These are phyloP conservation scores for Drosophila pandora DNA, from an alignment of 1,140 invertebrate genomes.

Conservation along the genomic window DNA sequence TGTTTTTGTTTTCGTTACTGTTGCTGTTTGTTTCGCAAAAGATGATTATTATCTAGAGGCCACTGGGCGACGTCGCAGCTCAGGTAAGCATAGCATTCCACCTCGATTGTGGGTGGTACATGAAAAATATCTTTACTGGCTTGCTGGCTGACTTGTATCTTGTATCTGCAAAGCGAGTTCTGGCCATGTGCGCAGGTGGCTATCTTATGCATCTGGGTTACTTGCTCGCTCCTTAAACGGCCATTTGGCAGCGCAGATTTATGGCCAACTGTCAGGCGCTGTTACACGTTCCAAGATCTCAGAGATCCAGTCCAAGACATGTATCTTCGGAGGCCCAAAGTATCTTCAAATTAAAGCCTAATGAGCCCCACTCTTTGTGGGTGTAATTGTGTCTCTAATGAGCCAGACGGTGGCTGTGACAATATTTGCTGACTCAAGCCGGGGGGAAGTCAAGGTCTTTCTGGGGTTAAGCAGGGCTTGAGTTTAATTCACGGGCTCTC, in stretches of 20 bases:
- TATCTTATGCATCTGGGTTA: constrained; percentile 70
- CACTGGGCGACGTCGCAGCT: constrained; percentile 82
- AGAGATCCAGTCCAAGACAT: background rate
- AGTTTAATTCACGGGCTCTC: constrained; percentile 11
- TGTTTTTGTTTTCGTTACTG: constrained; percentile 42
- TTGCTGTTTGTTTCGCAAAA: constrained; percentile 56
- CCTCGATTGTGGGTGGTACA: constrained; percentile 25
- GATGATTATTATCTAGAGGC: constrained; percentile 83
- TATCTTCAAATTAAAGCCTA: constrained; percentile 69
- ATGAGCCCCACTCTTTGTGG: constrained; percentile 50
- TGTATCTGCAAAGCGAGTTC: constrained; percentile 45
- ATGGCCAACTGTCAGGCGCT: constrained; percentile 34
- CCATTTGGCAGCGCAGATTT: constrained; percentile 56
- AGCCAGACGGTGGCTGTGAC: constrained; percentile 25
- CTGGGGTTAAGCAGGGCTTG: constrained; percentile 25
- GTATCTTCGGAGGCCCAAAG: constrained; percentile 36
- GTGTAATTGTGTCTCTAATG: constrained; percentile 49
- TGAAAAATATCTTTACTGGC: background rate
- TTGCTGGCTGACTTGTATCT: constrained; percentile 16
- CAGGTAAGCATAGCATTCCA: constrained; percentile 79
- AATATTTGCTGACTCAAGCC: constrained; percentile 16
- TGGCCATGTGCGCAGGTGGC: constrained; percentile 74
- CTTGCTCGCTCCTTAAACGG: constrained; percentile 76
- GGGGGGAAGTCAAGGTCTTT: constrained; percentile 23
- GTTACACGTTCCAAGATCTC: constrained; percentile 1